Evolutionary conservation across 2,797 vertebrate genomes (phyloP).

Genomic region (Fundulus diaphanus): DNA sequence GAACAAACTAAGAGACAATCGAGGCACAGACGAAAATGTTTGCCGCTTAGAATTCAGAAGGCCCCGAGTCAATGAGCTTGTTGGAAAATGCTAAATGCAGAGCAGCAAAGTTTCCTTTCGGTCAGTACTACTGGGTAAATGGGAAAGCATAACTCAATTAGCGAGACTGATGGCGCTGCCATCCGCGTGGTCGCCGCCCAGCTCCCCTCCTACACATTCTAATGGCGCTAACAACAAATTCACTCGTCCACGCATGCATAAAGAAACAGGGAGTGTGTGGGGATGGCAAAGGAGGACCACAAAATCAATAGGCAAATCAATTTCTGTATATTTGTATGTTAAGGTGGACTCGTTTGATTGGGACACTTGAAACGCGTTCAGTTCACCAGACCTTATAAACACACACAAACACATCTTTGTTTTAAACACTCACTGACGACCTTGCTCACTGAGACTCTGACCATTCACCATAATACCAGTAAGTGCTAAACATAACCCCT

Average conservation of each 20-base stretch:
- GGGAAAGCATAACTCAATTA: conserved; percentile 61
- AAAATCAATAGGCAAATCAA: conserved; percentile 62
- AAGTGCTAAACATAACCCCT: too few relatives aligned
- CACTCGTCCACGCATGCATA: conserved; percentile 7
- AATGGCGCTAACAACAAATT: conserved; percentile 8
- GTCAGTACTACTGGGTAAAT: conserved; percentile 39
- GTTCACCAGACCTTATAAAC: conserved; percentile 32
- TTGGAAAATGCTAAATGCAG: conserved; percentile 47
- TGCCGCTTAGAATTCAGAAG: conserved; percentile 27
- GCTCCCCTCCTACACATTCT: conserved; percentile 16
- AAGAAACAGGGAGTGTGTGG: conserved; percentile 10
- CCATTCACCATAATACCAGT: too few relatives aligned
- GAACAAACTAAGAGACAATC: neutral
- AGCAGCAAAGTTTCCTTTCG: conserved; percentile 53
- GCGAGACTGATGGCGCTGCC: conserved; percentile 52
- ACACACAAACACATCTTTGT: too few relatives aligned
- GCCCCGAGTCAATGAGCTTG: conserved; percentile 38
- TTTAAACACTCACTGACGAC: too few relatives aligned
- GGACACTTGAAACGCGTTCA: conserved; percentile 42
- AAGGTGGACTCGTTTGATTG: conserved; percentile 47
- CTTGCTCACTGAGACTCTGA: too few relatives aligned
- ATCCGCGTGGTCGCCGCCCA: conserved; percentile 5
- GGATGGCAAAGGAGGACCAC: conserved; percentile 25
- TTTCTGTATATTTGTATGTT: conserved; percentile 45
- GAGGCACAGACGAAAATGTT: conserved; percentile 7